Evolutionary conservation across 2,113 vertebrate species (phyloP).

Genomic region (Mustela nigripes): DNA sequence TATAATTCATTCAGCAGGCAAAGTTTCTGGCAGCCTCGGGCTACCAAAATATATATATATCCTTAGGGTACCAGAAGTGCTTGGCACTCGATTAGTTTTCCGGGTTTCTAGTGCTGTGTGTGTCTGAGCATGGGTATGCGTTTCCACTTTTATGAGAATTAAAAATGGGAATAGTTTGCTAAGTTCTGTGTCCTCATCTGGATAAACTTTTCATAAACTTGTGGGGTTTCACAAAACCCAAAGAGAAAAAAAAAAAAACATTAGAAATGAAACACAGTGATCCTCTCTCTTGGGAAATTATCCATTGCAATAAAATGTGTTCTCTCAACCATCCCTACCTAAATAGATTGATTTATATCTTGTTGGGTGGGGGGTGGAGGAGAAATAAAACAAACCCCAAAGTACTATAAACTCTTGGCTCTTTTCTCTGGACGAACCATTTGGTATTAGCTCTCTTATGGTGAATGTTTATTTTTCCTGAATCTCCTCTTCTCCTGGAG

Average conservation of each 20-base stretch:
- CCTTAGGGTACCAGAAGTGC: conserved; percentile 77
- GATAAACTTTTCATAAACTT: conserved; percentile 75
- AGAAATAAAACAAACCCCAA: conserved; percentile 76
- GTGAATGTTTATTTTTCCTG: conserved; percentile 63
- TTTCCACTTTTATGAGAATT: conserved; percentile 75
- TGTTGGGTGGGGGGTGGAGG: neutral
- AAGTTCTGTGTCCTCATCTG: conserved; percentile 73
- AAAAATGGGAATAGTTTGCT: conserved; percentile 59
- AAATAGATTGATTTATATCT: conserved; percentile 81
- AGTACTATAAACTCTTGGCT: conserved; percentile 74
- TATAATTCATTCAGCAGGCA: conserved; percentile 92
- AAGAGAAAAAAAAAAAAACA: neutral
- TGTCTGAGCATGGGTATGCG: neutral
- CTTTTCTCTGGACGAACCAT: conserved; percentile 44
- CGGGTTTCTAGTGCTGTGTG: conserved; percentile 53
- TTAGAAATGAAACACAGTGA: conserved; percentile 64
- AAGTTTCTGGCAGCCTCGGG: conserved; percentile 89
- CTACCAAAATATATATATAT: conserved; percentile 76
- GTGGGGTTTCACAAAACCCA: conserved; percentile 60
- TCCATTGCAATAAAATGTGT: conserved; percentile 72
- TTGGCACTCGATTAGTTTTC: conserved; percentile 76
- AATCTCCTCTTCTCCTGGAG: conserved; percentile 58
- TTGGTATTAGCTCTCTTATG: conserved; percentile 53
- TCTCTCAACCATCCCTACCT: conserved; percentile 74
- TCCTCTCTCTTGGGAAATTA: conserved; percentile 75